Evolutionary conservation across 2,888 invertebrate genomes (phyloP).

Genomic region (Adelphocoris suturalis): DNA sequence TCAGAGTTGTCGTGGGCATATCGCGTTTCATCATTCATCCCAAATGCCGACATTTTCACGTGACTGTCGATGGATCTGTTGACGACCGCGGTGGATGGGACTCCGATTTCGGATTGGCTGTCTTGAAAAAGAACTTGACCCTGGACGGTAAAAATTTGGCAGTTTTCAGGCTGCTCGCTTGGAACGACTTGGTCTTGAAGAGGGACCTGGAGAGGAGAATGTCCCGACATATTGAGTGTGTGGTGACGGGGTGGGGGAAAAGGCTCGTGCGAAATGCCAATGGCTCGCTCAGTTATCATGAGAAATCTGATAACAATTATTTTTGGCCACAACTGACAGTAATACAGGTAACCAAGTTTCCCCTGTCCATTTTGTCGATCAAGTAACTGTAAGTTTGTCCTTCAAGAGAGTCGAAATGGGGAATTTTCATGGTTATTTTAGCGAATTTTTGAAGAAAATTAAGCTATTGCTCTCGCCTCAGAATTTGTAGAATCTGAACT

Average conservation of each 20-base stretch:
- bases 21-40: conserved; percentile 14
- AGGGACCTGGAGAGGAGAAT: background rate
- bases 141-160: conserved; percentile 17
- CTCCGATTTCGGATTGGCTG: conserved; percentile 33
- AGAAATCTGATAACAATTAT: background rate
- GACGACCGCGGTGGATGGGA: conserved; percentile 52
- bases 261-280: background rate
- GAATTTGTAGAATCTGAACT: too few species aligned
- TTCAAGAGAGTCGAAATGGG: too few species aligned
- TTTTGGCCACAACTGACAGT: conserved; percentile 44
- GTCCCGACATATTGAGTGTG: background rate
- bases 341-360: background rate
- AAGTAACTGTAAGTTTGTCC: too few species aligned
- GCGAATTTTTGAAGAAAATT: too few species aligned
- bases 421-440: too few species aligned
- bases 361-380: background rate
- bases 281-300: background rate
- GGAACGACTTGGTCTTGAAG: background rate
- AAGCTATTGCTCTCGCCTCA: too few species aligned
- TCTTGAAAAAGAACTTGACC: background rate
- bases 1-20: background rate
- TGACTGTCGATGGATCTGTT: background rate
- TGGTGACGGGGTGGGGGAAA: conserved; percentile 48
- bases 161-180: conserved; percentile 11
- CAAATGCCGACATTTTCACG: conserved; percentile 37